phyloP scores from a whole-genome alignment of 2,797 vertebrate species.

The Sebastolobus alascanus region DNA sequence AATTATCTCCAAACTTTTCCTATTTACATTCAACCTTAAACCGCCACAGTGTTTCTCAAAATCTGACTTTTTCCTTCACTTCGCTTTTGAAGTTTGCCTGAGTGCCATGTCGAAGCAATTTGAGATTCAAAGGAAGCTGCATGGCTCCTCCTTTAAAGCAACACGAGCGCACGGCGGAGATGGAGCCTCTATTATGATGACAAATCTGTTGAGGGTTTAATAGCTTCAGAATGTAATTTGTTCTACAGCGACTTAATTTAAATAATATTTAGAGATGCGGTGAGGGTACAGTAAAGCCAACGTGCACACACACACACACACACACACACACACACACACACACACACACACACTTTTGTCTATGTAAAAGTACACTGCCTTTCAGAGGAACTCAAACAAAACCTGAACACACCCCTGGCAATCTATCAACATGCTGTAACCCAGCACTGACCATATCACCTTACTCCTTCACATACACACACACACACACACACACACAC shows the following conservation, averaged over 20 bases:
- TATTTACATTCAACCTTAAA: conserved; percentile 14
- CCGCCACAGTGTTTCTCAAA: not conserved
- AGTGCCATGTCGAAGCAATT: conserved; percentile 12
- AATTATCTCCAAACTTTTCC: conserved; percentile 8
- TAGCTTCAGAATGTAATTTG: not conserved
- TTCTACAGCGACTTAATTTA: not conserved
- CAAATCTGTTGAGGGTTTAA: conserved; percentile 8
- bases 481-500: not conserved
- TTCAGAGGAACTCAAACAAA: conserved; percentile 21
- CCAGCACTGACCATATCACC: conserved; percentile 40
- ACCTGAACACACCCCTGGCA: conserved; percentile 22
- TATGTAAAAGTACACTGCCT: conserved; percentile 24
- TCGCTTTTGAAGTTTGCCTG: conserved; percentile 9
- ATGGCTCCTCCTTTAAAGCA: conserved; percentile 4
- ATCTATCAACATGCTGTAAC: conserved; percentile 40
- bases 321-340: no score
- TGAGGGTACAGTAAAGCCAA: not conserved
- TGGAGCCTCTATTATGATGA: not conserved
- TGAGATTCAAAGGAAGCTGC: conserved; percentile 16
- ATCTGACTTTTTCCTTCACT: conserved; percentile 9
- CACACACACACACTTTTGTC: not conserved
- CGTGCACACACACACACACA: no score
- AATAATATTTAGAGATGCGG: not conserved
- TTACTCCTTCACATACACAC: conserved; percentile 8
- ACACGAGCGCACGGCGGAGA: not conserved